Evolutionary conservation across 2,113 vertebrate genomes (phyloP).

Genomic region (Telmatochromis bifrenatus): DNA sequence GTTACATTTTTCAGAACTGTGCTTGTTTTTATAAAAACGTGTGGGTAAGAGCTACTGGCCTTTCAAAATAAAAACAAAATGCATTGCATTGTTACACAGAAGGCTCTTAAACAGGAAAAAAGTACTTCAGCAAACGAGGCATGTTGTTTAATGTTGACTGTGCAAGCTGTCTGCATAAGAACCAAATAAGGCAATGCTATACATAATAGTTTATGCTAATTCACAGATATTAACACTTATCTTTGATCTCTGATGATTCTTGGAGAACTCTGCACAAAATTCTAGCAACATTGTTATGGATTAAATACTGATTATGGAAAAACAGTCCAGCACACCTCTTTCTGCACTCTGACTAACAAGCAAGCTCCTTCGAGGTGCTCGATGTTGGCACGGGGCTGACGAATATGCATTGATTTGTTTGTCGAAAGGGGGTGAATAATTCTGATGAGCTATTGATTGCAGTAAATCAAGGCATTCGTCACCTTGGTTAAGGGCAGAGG

Average conservation of each 20-base stretch:
- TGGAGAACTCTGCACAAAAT: not conserved
- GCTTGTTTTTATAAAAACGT: not conserved
- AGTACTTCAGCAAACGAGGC: not conserved
- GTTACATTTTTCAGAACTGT: not conserved
- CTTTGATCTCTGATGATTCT: not conserved
- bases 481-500: slow-evolving; percentile 14
- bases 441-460: slow-evolving; percentile 49
- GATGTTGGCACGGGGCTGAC: not conserved
- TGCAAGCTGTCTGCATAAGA: not conserved
- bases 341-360: not conserved
- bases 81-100: rapidly evolving
- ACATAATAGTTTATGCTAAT: not conserved
- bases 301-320: not conserved
- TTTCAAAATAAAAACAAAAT: not conserved
- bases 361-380: not conserved
- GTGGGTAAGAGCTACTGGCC: not conserved
- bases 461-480: slow-evolving; percentile 42
- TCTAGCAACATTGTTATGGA: not conserved
- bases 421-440: slow-evolving; percentile 49
- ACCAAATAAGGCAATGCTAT: not conserved
- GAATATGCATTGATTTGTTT: slow-evolving; percentile 34
- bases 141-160: not conserved
- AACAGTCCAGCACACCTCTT: not conserved
- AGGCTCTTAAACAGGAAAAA: not conserved
- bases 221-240: not conserved